Conservation (phyloP, 2,888 invertebrate species). For the Cataglyphis livida region DNA sequence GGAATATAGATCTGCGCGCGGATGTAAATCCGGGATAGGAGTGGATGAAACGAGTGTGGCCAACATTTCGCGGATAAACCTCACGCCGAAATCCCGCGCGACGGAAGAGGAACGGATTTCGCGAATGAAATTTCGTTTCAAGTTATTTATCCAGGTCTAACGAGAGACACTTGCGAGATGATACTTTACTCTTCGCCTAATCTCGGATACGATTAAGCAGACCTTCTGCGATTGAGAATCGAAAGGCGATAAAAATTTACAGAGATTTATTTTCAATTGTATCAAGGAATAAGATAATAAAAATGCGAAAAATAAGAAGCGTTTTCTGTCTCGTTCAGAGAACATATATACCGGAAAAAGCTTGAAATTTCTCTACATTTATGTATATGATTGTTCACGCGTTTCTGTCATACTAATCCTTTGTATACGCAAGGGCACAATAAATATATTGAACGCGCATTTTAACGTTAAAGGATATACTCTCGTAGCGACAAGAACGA, state of each 20-base stretch:
- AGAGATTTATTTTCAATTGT: no score
- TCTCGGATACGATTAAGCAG: background rate
- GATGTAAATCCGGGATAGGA: constrained; percentile 38
- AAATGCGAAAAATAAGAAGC: no score
- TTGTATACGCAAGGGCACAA: background rate
- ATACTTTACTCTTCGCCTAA: background rate
- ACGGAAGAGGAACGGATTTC: background rate
- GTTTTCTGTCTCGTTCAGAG: background rate
- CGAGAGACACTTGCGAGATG: background rate
- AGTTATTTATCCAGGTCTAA: no score
- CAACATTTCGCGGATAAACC: constrained; percentile 28
- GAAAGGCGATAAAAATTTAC: background rate
- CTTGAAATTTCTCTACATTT: background rate
- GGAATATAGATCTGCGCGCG: constrained; percentile 31
- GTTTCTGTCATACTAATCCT: background rate
- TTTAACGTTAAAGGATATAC: background rate
- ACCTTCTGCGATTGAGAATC: background rate
- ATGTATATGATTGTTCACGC: background rate
- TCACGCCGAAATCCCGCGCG: background rate
- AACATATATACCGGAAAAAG: background rate
- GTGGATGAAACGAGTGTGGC: background rate
- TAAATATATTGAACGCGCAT: constrained; percentile 5
- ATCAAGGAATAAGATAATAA: no score
- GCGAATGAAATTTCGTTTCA: background rate
- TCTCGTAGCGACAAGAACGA: constrained; percentile 3